phyloP scores from a whole-genome alignment of 2,797 vertebrate species.

The Pteropus rufus region DNA sequence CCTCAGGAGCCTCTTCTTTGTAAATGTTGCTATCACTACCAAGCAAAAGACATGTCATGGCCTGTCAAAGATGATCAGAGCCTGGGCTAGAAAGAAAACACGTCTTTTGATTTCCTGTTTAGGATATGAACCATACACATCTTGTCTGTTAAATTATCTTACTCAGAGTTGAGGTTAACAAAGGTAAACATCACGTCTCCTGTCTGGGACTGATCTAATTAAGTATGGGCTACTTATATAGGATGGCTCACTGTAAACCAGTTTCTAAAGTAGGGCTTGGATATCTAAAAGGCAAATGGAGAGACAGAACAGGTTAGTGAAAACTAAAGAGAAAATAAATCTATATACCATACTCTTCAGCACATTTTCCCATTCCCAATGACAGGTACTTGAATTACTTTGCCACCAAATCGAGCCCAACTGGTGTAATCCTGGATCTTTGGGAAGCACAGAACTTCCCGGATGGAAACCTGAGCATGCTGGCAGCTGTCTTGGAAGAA shows the following conservation, averaged over 20 bases:
- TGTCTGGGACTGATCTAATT: slow-evolving; percentile 57
- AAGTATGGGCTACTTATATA: neutral
- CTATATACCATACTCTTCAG: neutral
- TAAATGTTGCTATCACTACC: neutral
- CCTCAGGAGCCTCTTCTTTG: neutral
- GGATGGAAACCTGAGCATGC: slow-evolving; percentile 94
- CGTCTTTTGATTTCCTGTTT: slow-evolving; percentile 45
- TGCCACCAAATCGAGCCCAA: slow-evolving; percentile 98
- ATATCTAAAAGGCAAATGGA: neutral
- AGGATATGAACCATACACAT: slow-evolving; percentile 17
- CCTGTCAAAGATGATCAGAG: slow-evolving; percentile 43
- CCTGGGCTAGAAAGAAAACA: slow-evolving; percentile 15
- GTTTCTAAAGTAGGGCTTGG: neutral
- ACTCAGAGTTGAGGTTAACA: slow-evolving; percentile 63
- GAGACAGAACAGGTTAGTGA: neutral
- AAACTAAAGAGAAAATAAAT: neutral
- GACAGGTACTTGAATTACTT: slow-evolving; percentile 98
- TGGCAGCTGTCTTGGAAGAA: slow-evolving; percentile 97
- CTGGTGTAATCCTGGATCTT: slow-evolving; percentile 96
- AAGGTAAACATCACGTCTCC: slow-evolving; percentile 49
- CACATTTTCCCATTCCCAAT: slow-evolving; percentile 37
- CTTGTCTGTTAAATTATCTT: slow-evolving; percentile 57
- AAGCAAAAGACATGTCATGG: neutral
- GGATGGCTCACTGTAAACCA: neutral
- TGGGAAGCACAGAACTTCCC: slow-evolving; percentile 99